Percentiles rank a stretch among this genome's conserved stretches.
phyloP scores from a whole-genome alignment of 2,113 vertebrate genomes.

The Dipodomys merriami region DNA sequence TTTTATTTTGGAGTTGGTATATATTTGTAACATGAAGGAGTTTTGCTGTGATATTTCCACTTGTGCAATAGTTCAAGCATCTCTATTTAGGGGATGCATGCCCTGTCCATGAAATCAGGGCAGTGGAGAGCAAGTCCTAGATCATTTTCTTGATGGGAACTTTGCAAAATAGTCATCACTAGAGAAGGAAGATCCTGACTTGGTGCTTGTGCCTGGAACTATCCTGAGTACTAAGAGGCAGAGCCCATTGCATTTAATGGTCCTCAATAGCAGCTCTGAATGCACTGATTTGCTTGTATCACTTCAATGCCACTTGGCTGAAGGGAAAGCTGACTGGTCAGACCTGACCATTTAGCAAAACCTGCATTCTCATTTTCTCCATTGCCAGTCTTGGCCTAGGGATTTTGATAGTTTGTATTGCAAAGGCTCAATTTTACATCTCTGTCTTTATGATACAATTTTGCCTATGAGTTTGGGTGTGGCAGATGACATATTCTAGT shows the following conservation, averaged over 20 bases:
- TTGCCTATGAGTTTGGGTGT: not conserved
- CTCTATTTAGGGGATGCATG: too few relatives aligned
- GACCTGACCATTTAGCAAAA: slow-evolving; percentile 34
- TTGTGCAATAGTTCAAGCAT: too few relatives aligned
- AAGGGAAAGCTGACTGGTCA: slow-evolving; percentile 52
- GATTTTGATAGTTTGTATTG: not conserved
- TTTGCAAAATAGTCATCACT: not conserved
- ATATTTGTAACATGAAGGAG: too few relatives aligned
- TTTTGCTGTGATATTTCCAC: too few relatives aligned
- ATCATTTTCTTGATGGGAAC: not conserved
- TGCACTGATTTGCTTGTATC: slow-evolving; percentile 41
- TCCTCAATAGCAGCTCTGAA: not conserved
- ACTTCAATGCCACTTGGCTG: slow-evolving; percentile 27
- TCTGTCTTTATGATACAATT: not conserved
- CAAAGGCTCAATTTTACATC: not conserved
- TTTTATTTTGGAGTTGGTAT: too few relatives aligned
- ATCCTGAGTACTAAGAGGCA: not conserved
- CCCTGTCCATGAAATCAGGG: not conserved
- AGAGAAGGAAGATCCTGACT: not conserved
- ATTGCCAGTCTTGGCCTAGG: not conserved
- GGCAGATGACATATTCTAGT: not conserved
- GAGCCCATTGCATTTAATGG: not conserved
- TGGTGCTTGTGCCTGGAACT: not conserved
- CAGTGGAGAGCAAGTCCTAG: not conserved
- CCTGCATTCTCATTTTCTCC: slow-evolving; percentile 3